A percentile compares a stretch with the other conserved stretches of the same genome.
Conservation (phyloP, 2,888 invertebrate species). For the Ormyrus thymus region DNA sequence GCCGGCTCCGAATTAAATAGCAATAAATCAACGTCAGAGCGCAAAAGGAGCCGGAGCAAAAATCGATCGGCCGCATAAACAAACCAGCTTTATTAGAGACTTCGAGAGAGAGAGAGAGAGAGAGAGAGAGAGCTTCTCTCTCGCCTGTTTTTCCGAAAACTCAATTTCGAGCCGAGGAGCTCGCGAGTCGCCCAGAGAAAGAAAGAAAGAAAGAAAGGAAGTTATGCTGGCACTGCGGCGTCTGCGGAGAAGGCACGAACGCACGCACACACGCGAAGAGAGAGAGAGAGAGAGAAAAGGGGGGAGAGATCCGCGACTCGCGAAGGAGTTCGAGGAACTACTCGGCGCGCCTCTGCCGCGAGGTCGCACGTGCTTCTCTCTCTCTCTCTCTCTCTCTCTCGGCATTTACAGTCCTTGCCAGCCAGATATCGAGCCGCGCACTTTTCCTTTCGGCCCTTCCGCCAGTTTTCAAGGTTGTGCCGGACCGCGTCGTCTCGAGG, state of each 20-base stretch:
- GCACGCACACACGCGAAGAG: not conserved
- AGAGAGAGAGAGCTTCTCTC: too few relatives aligned
- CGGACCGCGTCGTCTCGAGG: too few relatives aligned
- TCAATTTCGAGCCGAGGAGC: conserved; percentile 27
- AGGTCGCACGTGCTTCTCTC: conserved; percentile 50
- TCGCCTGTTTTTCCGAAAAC: conserved; percentile 14
- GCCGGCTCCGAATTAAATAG: not conserved
- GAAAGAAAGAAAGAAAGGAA: not conserved
- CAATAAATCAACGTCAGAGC: not conserved
- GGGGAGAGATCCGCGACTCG: conserved; percentile 51
- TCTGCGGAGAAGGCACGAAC: conserved; percentile 29
- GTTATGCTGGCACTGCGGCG: conserved; percentile 54
- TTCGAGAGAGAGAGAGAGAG: too few relatives aligned
- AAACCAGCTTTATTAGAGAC: too few relatives aligned
- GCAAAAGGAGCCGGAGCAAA: too few relatives aligned
- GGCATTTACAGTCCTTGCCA: not conserved
- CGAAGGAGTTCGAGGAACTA: conserved; percentile 54
- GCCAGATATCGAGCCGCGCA: conserved; percentile 13
- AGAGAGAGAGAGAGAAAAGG: not conserved
- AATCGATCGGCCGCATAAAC: too few relatives aligned
- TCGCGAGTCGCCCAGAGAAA: not conserved
- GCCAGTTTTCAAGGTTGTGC: too few relatives aligned
- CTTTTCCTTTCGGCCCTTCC: conserved; percentile 27
- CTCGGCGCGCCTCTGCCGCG: conserved; percentile 34
- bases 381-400: conserved; percentile 26